A percentile compares a stretch with the other conserved stretches of the same genome.
phyloP scores from a whole-genome alignment of 2,797 vertebrate species.

The Rhinogobio ventralis region DNA sequence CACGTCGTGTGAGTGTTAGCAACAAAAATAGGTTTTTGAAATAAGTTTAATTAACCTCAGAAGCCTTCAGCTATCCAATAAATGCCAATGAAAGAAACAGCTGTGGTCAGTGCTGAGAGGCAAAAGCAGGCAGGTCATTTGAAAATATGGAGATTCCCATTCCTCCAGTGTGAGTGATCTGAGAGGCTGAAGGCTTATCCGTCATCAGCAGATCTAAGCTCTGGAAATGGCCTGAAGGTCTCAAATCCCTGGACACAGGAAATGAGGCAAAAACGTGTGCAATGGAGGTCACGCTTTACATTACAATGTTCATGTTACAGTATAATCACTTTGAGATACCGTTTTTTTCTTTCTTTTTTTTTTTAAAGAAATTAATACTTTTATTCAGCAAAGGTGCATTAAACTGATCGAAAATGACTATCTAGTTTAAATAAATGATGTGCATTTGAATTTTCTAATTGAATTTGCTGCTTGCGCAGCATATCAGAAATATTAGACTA shows the following conservation, averaged over 20 bases:
- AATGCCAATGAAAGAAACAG: background rate
- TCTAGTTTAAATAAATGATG: background rate
- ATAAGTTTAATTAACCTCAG: background rate
- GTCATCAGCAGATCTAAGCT: background rate
- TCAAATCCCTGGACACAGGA: conserved; percentile 6
- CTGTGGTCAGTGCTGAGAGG: conserved; percentile 26
- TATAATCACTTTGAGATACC: background rate
- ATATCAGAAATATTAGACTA: too few species aligned
- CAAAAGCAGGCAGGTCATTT: conserved; percentile 13
- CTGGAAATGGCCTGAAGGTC: background rate
- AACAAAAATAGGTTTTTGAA: background rate
- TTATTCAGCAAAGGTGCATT: background rate
- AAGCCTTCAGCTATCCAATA: conserved; percentile 9
- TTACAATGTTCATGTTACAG: background rate
- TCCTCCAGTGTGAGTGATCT: conserved; percentile 5
- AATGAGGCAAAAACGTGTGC: background rate
- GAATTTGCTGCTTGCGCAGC: too few species aligned
- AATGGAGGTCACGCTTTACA: background rate
- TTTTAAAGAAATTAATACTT: background rate
- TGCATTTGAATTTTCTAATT: background rate
- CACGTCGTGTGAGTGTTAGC: background rate
- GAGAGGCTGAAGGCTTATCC: conserved; percentile 11
- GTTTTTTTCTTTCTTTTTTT: background rate
- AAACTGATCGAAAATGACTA: background rate
- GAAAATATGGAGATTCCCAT: conserved; percentile 20